These are phyloP conservation scores for Griposia aprilina DNA, from an alignment of 2,888 invertebrate genomes.

Conservation along the genomic window DNA sequence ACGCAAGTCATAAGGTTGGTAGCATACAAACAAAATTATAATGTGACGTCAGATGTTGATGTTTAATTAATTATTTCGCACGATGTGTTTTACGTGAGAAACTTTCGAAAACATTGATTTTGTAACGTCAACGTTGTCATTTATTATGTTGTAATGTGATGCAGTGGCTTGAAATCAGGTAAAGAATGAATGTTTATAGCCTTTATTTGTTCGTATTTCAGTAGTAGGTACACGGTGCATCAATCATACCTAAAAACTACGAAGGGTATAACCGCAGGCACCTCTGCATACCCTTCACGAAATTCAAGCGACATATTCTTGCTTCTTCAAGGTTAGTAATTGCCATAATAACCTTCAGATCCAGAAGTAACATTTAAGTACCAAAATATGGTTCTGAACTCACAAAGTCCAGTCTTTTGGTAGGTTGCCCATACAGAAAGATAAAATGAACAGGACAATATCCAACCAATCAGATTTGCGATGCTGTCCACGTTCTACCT, in stretches of 20 bases:
- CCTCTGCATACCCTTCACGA: not conserved
- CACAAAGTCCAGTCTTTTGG: not conserved
- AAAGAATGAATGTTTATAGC: not conserved
- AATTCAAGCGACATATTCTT: not conserved
- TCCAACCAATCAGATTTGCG: constrained; percentile 12
- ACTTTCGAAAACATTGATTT: constrained; percentile 30
- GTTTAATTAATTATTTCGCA: constrained; percentile 36
- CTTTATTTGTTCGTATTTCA: not conserved
- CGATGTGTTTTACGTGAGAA: constrained; percentile 28
- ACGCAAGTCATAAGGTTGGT: not conserved
- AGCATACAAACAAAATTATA: constrained; percentile 9
- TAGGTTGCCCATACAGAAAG: not conserved
- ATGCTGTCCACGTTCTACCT: constrained; percentile 32
- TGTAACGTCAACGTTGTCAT: constrained; percentile 1
- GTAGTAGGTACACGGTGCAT: too few relatives aligned
- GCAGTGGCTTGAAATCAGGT: not conserved
- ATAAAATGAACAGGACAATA: not conserved
- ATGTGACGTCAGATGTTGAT: constrained; percentile 34
- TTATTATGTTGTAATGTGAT: not conserved
- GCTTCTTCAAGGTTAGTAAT: not conserved
- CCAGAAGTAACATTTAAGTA: not conserved
- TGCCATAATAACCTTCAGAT: not conserved
- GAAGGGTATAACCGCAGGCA: too few relatives aligned
- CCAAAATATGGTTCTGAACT: not conserved
- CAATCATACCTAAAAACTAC: too few relatives aligned